Percentiles rank a stretch among this genome's conserved stretches.
phyloP scores from a whole-genome alignment of 2,797 vertebrate species.

The Aldrovandia affinis region DNA sequence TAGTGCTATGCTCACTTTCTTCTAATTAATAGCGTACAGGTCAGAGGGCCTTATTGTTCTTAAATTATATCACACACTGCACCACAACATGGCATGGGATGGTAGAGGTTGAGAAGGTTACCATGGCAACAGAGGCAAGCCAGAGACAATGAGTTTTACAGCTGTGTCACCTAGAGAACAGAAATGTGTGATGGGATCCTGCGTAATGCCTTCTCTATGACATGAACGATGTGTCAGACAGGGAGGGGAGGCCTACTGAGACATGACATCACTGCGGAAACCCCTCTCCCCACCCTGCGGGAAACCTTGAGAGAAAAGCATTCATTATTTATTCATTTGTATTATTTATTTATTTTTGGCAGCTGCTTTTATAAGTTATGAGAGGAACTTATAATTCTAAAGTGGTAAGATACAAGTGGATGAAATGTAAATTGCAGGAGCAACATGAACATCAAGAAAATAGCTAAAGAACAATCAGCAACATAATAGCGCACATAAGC shows the following conservation, averaged over 20 bases:
- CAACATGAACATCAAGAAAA: not conserved
- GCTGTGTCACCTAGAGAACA: not conserved
- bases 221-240: not conserved
- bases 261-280: not conserved
- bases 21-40: not conserved
- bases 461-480: not conserved
- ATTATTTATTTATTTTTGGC: not conserved
- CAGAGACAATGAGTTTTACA: not conserved
- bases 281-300: not conserved
- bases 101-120: not conserved
- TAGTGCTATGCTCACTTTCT: not conserved
- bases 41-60: not conserved
- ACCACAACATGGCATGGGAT: not conserved
- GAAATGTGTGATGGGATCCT: no score
- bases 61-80: slow-evolving; percentile 2
- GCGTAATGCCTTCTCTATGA: not conserved
- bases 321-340: not conserved
- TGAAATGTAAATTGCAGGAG: no score
- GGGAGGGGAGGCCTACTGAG: not conserved
- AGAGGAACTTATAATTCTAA: no score
- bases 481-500: not conserved
- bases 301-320: not conserved
- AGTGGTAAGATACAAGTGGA: no score
- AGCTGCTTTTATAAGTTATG: no score
- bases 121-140: not conserved